Percentiles rank a stretch among this genome's conserved stretches.
phyloP scores from a whole-genome alignment of 2,113 vertebrate species.

The Scophthalmus maximus region DNA sequence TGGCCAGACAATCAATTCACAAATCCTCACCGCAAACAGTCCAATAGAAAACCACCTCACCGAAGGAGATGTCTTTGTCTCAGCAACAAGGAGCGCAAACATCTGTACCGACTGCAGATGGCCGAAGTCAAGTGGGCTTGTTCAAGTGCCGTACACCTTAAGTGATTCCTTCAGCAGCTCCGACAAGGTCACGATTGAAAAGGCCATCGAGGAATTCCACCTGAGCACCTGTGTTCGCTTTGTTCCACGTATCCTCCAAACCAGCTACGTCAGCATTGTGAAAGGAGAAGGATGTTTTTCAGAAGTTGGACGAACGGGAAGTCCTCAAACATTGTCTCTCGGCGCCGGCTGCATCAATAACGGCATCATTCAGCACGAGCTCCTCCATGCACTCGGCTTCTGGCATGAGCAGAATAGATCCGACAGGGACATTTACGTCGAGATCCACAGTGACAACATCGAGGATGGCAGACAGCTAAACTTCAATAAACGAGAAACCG shows the following conservation, averaged over 20 bases:
- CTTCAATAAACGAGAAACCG: neutral
- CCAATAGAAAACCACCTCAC: accelerated
- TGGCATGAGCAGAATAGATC: slow-evolving; percentile 14
- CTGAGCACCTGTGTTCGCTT: slow-evolving; percentile 19
- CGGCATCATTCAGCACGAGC: slow-evolving; percentile 16
- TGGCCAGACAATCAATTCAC: neutral
- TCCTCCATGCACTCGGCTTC: slow-evolving; percentile 19
- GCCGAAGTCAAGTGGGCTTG: neutral
- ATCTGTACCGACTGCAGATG: neutral
- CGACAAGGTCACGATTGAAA: accelerated
- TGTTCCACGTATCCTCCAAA: neutral
- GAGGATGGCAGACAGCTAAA: accelerated
- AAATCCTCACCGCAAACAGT: neutral
- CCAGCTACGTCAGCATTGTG: slow-evolving; percentile 5
- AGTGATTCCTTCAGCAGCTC: neutral
- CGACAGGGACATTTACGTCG: slow-evolving; percentile 24
- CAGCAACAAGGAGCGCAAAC: neutral
- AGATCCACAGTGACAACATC: slow-evolving; percentile 31
- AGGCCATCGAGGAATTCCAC: neutral
- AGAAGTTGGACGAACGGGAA: neutral
- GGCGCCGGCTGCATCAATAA: neutral
- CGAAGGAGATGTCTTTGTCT: neutral
- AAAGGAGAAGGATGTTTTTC: neutral
- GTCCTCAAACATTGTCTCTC: neutral
- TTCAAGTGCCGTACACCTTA: neutral